These are phyloP conservation scores for Toxotes lorentzi DNA, from an alignment of 2,797 vertebrate genomes.

Conservation along the genomic window DNA sequence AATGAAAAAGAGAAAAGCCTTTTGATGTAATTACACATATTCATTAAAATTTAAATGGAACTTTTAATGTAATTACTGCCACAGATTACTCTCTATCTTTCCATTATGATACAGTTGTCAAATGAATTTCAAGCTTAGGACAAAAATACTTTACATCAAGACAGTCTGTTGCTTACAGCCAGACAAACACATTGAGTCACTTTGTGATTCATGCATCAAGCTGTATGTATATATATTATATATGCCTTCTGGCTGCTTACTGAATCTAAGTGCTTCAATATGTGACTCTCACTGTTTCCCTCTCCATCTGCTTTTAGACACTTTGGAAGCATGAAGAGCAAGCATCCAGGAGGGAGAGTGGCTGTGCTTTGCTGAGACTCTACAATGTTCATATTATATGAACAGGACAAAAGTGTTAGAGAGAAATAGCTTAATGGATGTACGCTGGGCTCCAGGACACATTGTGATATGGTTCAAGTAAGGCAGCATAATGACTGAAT, in stretches of 20 bases:
- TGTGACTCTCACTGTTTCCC: slow-evolving; percentile 53
- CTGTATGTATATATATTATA: slow-evolving; percentile 56
- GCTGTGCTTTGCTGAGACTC: slow-evolving; percentile 69
- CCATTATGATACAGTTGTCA: not conserved
- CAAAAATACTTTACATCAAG: slow-evolving; percentile 42
- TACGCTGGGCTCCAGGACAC: slow-evolving; percentile 28
- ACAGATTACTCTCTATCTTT: not conserved
- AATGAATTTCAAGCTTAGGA: slow-evolving; percentile 29
- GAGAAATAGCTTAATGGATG: slow-evolving; percentile 63
- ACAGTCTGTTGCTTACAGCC: slow-evolving; percentile 34
- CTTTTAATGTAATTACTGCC: slow-evolving; percentile 24
- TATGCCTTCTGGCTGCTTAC: slow-evolving; percentile 57
- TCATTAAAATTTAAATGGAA: slow-evolving; percentile 12
- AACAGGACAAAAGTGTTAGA: slow-evolving; percentile 57
- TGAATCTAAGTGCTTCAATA: slow-evolving; percentile 54
- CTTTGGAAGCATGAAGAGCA: slow-evolving; percentile 82
- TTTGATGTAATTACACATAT: slow-evolving; percentile 15
- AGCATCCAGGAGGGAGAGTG: slow-evolving; percentile 80
- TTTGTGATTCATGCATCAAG: slow-evolving; percentile 73
- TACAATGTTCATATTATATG: slow-evolving; percentile 43
- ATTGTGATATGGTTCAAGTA: slow-evolving; percentile 43
- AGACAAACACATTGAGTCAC: slow-evolving; percentile 43
- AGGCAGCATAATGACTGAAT: slow-evolving; percentile 58
- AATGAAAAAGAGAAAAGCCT: not conserved
- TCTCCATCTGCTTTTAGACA: slow-evolving; percentile 80